A percentile compares a stretch with the other conserved stretches of the same genome.
These are phyloP conservation scores for Sebastes iracundus DNA, from an alignment of 2,797 vertebrate species.

Conservation along the genomic window DNA sequence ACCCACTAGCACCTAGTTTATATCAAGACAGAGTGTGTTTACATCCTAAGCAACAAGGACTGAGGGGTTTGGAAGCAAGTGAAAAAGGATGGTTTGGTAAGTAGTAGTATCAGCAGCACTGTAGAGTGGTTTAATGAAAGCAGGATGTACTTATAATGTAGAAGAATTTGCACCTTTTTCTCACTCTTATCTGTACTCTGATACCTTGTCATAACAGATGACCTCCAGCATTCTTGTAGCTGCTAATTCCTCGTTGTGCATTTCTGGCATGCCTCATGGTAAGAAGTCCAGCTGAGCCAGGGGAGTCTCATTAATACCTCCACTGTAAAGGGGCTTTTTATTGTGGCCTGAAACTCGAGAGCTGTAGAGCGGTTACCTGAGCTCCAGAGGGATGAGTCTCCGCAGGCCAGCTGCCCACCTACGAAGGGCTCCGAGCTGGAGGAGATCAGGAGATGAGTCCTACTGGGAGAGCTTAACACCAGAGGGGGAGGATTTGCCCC, in stretches of 20 bases:
- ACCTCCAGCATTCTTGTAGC: slow-evolving; percentile 15
- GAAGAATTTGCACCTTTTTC: neutral
- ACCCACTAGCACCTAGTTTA: slow-evolving; percentile 70
- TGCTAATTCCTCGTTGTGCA: slow-evolving; percentile 24
- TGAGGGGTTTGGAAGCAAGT: slow-evolving; percentile 17
- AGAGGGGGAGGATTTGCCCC: slow-evolving; percentile 43
- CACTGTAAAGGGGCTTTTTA: slow-evolving; percentile 51
- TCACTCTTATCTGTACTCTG: neutral
- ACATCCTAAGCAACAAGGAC: slow-evolving; percentile 24
- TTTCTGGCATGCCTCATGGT: slow-evolving; percentile 40
- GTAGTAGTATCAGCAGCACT: slow-evolving; percentile 8
- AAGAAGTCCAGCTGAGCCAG: slow-evolving; percentile 38
- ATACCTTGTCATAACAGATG: slow-evolving; percentile 37
- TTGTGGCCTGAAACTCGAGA: slow-evolving; percentile 68
- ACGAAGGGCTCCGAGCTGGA: slow-evolving; percentile 61
- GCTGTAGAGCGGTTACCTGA: slow-evolving; percentile 61
- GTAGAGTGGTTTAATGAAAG: neutral
- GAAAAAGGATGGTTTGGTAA: slow-evolving; percentile 46
- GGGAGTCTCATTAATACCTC: slow-evolving; percentile 56
- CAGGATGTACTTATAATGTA: neutral
- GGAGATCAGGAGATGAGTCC: slow-evolving; percentile 75
- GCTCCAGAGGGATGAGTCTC: slow-evolving; percentile 55
- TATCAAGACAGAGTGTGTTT: slow-evolving; percentile 54
- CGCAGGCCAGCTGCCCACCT: slow-evolving; percentile 69
- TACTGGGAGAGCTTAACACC: slow-evolving; percentile 65